Percentiles rank a stretch among this genome's conserved stretches.
These are phyloP conservation scores for Hiodon tergisus DNA, from an alignment of 2,113 vertebrate genomes.

Conservation along the genomic window DNA sequence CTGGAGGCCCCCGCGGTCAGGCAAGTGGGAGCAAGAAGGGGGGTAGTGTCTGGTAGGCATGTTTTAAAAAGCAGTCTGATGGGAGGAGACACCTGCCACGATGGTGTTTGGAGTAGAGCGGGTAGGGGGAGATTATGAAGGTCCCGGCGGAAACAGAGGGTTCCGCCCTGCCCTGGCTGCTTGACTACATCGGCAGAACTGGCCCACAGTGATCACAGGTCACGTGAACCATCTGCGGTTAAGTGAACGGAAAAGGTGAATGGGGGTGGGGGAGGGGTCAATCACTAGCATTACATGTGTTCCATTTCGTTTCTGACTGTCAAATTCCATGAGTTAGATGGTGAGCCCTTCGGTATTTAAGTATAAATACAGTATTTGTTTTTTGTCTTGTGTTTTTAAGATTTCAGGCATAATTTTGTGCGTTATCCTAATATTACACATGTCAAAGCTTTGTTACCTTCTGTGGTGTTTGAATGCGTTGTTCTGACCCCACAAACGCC, in stretches of 20 bases:
- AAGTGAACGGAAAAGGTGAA: not conserved
- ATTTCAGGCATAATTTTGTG: no score
- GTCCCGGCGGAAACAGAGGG: conserved; percentile 32
- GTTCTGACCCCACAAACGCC: no score
- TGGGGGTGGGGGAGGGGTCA: not conserved
- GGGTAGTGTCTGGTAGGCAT: not conserved
- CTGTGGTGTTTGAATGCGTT: no score
- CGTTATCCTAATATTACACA: no score
- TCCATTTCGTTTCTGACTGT: not conserved
- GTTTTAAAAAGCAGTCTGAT: conserved; percentile 9
- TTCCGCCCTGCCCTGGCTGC: conserved; percentile 16
- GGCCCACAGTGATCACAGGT: not conserved
- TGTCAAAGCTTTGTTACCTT: no score
- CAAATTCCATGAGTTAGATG: no score
- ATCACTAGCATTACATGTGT: not conserved
- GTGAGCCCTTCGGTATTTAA: no score
- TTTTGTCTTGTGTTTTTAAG: no score
- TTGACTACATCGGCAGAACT: not conserved
- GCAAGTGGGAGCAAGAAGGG: not conserved
- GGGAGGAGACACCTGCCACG: conserved; percentile 25
- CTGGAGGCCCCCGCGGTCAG: not conserved
- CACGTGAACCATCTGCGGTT: not conserved
- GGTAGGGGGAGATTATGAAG: no score
- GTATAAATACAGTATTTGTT: no score
- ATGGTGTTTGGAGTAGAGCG: conserved; percentile 18